Evolutionary conservation across 2,888 invertebrate genomes (phyloP).

Genomic region (Drosophila hamatofila): DNA sequence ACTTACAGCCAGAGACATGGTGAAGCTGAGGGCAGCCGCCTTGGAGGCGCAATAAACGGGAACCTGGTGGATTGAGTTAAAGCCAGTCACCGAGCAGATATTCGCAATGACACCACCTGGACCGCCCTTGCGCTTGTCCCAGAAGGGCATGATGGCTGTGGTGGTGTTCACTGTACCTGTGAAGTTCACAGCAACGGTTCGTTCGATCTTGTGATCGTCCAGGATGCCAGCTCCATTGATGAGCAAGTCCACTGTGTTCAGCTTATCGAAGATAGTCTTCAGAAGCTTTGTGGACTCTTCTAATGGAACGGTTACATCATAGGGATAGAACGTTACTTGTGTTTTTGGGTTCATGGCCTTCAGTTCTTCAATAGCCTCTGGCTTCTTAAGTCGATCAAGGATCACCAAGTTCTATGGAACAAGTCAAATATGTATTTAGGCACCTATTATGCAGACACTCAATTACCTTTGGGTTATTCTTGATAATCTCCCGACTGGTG

Average conservation of each 20-base stretch:
- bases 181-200: conserved; percentile 72
- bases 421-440: not conserved
- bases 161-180: conserved; percentile 77
- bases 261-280: conserved; percentile 61
- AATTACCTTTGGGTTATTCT: conserved; percentile 54
- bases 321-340: conserved; percentile 64
- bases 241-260: conserved; percentile 75
- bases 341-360: conserved; percentile 61
- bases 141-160: conserved; percentile 82
- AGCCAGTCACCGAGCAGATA: conserved; percentile 82
- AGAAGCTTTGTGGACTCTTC: conserved; percentile 68
- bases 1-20: conserved; percentile 81
- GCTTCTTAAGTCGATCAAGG: conserved; percentile 68
- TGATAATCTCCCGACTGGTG: conserved; percentile 69
- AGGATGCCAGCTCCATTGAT: conserved; percentile 78
- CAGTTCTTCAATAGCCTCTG: conserved; percentile 62
- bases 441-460: too few species aligned
- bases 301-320: conserved; percentile 70
- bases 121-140: conserved; percentile 85
- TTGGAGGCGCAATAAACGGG: conserved; percentile 85
- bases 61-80: conserved; percentile 72
- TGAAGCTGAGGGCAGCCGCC: conserved; percentile 84
- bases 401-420: conserved; percentile 75
- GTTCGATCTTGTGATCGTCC: conserved; percentile 74
- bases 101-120: conserved; percentile 84